These are phyloP conservation scores for Allophyes oxyacanthae DNA, from an alignment of 2,888 invertebrate species.

Conservation along the genomic window DNA sequence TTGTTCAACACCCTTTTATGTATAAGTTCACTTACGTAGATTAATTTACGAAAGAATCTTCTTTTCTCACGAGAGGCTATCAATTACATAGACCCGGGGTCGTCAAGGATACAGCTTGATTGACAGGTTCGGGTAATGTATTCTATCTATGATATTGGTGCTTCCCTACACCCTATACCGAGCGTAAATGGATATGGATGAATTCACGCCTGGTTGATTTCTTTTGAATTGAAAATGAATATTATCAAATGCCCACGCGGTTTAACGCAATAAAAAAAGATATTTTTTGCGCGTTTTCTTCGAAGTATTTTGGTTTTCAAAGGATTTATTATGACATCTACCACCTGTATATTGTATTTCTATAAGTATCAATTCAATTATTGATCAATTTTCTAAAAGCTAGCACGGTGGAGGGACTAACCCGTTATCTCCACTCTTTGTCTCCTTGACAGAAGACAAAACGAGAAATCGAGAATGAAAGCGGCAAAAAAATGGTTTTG, in stretches of 20 bases:
- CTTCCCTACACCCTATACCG: constrained; percentile 60
- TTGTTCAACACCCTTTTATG: constrained; percentile 34
- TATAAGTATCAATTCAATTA: too few relatives aligned
- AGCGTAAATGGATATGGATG: constrained; percentile 73
- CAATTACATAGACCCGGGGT: constrained; percentile 73
- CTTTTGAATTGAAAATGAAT: constrained; percentile 71
- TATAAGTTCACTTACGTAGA: constrained; percentile 44
- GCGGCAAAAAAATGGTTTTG: too few relatives aligned
- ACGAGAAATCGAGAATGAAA: too few relatives aligned
- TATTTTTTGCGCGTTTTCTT: constrained; percentile 50
- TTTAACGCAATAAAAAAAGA: constrained; percentile 53
- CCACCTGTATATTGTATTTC: too few relatives aligned
- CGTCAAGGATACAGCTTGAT: constrained; percentile 77
- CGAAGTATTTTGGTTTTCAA: constrained; percentile 43
- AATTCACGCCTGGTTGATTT: constrained; percentile 69
- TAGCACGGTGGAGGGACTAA: too few relatives aligned
- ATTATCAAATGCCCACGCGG: constrained; percentile 63
- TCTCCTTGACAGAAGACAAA: too few relatives aligned
- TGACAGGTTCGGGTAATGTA: constrained; percentile 76
- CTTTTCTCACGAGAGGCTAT: constrained; percentile 69
- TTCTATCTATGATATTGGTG: constrained; percentile 64
- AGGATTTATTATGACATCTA: constrained; percentile 22
- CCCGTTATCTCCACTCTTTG: too few relatives aligned
- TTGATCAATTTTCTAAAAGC: too few relatives aligned
- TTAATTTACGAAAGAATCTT: constrained; percentile 58